Conservation (phyloP, 2,113 vertebrate species). For the Ictidomys tridecemlineatus region DNA sequence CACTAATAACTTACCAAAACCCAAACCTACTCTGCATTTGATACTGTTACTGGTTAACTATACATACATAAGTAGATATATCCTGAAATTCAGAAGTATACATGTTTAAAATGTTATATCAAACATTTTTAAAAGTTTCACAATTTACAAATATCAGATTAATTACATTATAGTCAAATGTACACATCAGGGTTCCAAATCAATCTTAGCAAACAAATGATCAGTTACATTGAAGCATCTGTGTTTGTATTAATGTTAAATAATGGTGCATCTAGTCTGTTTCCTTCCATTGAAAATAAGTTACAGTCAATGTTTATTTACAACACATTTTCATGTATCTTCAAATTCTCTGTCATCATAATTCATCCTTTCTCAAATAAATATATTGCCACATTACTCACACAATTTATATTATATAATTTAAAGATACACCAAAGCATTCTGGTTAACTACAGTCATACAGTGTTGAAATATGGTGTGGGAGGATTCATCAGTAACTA, state of each 20-base stretch:
- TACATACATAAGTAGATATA: background rate
- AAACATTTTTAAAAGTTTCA: background rate
- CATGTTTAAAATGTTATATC: background rate
- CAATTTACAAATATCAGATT: background rate
- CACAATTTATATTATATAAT: background rate
- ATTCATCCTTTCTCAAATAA: background rate
- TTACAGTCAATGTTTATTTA: background rate
- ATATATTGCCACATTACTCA: background rate
- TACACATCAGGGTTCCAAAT: background rate
- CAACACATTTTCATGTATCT: background rate
- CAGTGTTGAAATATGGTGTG: background rate
- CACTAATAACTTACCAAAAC: background rate
- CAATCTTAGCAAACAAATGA: background rate
- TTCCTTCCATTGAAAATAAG: background rate
- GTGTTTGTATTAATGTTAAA: background rate
- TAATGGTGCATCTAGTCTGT: background rate
- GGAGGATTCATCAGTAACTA: background rate
- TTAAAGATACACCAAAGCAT: background rate
- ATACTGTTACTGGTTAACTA: background rate
- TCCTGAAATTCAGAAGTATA: background rate
- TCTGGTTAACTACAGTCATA: background rate
- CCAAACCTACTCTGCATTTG: background rate
- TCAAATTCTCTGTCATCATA: conserved; percentile 19
- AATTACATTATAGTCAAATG: background rate
- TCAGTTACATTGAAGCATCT: background rate